Evolutionary conservation across 2,797 vertebrate species (phyloP).

Genomic region (Carduelis carduelis): DNA sequence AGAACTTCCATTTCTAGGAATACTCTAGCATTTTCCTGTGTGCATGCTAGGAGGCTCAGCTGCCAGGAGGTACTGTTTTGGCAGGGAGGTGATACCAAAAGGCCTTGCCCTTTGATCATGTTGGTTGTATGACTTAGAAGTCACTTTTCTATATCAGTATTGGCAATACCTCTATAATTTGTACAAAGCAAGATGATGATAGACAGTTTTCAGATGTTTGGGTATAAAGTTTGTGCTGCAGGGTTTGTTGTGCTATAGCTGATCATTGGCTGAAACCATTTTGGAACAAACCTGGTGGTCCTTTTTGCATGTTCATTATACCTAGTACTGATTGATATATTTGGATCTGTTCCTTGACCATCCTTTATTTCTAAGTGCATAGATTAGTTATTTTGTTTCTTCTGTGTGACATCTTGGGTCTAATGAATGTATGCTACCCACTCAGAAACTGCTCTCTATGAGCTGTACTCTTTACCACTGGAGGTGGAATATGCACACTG

Average conservation of each 20-base stretch:
- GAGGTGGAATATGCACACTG: background rate
- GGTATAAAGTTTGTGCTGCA: background rate
- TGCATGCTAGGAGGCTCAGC: background rate
- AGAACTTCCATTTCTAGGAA: background rate
- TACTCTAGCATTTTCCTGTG: background rate
- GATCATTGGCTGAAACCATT: background rate
- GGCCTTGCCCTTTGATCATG: background rate
- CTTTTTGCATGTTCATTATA: background rate
- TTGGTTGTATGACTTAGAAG: background rate
- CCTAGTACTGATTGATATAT: background rate
- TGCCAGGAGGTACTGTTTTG: background rate
- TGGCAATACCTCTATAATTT: background rate
- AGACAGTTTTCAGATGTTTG: background rate
- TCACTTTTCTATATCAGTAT: background rate
- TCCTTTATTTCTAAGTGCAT: background rate
- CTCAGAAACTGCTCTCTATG: background rate
- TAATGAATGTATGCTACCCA: background rate
- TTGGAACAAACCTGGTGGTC: background rate
- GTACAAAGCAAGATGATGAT: background rate
- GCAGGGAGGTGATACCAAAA: background rate
- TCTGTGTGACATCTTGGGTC: background rate
- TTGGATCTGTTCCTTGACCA: background rate
- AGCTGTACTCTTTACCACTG: background rate
- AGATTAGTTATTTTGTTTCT: background rate
- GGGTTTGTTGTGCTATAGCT: background rate